Percentiles rank a stretch among this genome's conserved stretches.
phyloP scores from a whole-genome alignment of 2,113 vertebrate genomes.

The Illadopsis cleaveri region DNA sequence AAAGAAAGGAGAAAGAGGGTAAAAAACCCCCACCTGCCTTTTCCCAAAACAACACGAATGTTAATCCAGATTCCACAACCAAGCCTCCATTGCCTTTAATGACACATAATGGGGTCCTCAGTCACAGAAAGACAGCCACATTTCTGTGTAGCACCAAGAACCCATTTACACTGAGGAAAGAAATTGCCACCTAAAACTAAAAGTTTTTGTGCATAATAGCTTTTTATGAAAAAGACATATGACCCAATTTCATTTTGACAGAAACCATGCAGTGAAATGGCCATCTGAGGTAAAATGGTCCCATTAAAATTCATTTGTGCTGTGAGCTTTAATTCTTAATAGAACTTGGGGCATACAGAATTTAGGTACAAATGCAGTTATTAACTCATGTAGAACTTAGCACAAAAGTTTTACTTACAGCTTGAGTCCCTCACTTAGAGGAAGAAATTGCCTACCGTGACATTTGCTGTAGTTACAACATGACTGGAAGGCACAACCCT shows the following conservation, averaged over 20 bases:
- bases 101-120: neutral
- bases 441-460: neutral
- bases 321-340: constrained; percentile 15
- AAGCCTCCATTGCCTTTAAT: neutral
- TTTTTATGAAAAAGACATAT: constrained; percentile 1
- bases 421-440: neutral
- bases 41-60: neutral
- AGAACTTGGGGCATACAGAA: neutral
- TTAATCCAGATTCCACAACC: neutral
- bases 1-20: neutral
- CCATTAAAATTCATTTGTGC: neutral
- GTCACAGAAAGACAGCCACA: neutral
- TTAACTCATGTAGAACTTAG: neutral
- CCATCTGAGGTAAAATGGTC: neutral
- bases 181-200: neutral
- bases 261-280: neutral
- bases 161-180: neutral
- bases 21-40: neutral
- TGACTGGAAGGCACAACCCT: neutral
- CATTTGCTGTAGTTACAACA: neutral
- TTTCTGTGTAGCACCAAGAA: neutral
- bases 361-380: neutral
- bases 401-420: neutral
- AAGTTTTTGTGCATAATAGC: neutral
- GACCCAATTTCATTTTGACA: constrained; percentile 1